Conservation (phyloP, 2,888 invertebrate genomes). For the Incurvaria masculella region DNA sequence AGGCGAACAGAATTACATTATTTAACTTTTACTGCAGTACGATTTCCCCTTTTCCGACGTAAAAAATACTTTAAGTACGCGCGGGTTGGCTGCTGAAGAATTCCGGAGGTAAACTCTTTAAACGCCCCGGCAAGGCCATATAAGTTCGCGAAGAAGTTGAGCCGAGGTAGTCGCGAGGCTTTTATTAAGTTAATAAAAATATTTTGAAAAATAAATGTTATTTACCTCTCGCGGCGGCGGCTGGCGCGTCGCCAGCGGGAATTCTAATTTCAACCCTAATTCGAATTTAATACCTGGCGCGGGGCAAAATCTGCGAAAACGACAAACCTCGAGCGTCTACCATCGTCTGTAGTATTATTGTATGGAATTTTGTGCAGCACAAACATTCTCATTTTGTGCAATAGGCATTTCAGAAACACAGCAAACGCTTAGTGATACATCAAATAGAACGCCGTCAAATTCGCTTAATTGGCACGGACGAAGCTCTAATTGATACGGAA, state of each 20-base stretch:
- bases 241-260: neutral
- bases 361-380: too few relatives aligned
- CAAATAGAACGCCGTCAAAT: too few relatives aligned
- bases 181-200: neutral
- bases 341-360: too few relatives aligned
- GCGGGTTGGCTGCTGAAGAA: neutral
- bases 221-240: neutral
- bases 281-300: neutral
- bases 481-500: too few relatives aligned
- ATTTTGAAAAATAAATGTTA: neutral
- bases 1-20: neutral
- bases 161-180: neutral
- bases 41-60: neutral
- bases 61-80: neutral
- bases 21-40: neutral
- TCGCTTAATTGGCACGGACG: too few relatives aligned
- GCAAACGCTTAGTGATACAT: too few relatives aligned
- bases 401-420: too few relatives aligned
- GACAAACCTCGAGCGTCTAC: neutral
- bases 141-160: neutral
- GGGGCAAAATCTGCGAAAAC: neutral
- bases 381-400: too few relatives aligned
- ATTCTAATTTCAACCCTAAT: neutral
- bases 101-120: neutral
- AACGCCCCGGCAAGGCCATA: neutral